A percentile compares a stretch with the other conserved stretches of the same genome.
phyloP scores from a whole-genome alignment of 2,888 invertebrate genomes.

The Tridacna crocea region DNA sequence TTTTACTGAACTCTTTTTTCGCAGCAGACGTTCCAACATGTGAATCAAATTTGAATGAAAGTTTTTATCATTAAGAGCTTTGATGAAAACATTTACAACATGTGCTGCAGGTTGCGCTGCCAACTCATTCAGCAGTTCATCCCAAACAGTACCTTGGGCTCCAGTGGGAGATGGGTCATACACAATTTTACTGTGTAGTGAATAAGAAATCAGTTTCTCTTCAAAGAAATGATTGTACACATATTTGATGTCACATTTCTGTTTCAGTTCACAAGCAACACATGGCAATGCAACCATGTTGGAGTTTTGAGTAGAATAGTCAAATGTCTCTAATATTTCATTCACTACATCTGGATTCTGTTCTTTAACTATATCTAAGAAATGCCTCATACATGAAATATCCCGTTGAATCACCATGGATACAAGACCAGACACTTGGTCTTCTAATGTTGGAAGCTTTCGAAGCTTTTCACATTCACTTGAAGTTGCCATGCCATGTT shows the following conservation, averaged over 20 bases:
- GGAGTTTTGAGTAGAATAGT: neutral
- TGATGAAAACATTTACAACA: neutral
- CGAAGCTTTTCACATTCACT: neutral
- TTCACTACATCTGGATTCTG: neutral
- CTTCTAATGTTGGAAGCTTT: neutral
- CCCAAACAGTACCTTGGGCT: neutral
- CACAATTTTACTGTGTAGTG: neutral
- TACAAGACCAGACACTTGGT: neutral
- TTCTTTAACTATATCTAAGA: neutral
- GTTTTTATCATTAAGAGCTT: neutral
- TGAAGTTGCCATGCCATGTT: neutral
- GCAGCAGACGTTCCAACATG: neutral
- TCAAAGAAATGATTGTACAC: constrained; percentile 11
- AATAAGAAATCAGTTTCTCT: neutral
- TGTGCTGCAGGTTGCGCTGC: neutral
- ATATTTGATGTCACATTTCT: neutral
- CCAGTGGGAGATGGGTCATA: neutral
- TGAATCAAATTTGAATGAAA: neutral
- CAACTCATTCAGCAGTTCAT: neutral
- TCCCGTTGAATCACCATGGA: neutral
- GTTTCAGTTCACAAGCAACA: neutral
- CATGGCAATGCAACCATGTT: neutral
- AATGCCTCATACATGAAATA: neutral
- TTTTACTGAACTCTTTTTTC: neutral
- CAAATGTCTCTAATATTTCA: neutral